Evolutionary conservation across 2,113 vertebrate species (phyloP).

Genomic region (Silurus glanis): DNA sequence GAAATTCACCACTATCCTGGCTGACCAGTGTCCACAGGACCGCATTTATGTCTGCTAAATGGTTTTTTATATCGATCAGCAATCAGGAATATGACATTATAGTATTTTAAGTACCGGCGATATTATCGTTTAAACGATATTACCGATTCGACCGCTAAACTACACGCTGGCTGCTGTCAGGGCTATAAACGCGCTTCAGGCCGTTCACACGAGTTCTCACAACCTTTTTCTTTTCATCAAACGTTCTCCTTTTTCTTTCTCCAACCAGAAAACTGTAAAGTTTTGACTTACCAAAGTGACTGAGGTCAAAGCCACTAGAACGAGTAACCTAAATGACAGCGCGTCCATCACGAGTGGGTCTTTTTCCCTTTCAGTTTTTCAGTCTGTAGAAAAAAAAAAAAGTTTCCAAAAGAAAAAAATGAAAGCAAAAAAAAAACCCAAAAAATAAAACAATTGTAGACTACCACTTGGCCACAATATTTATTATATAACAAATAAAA

Average conservation of each 20-base stretch:
- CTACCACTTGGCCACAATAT: conserved; percentile 12
- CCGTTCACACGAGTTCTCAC: background rate
- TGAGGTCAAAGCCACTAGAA: conserved; percentile 75
- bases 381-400: conserved; percentile 46
- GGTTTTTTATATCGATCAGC: background rate
- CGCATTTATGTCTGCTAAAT: background rate
- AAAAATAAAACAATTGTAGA: background rate
- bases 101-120: background rate
- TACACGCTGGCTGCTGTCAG: background rate
- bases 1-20: background rate
- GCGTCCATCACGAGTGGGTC: conserved; percentile 81
- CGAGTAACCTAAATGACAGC: conserved; percentile 78
- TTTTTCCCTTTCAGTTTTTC: conserved; percentile 37
- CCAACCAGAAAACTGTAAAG: background rate
- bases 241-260: background rate
- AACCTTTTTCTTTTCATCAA: conserved; percentile 2
- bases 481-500: background rate
- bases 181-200: background rate
- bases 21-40: background rate
- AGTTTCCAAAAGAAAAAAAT: conserved; percentile 42
- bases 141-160: background rate
- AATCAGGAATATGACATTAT: background rate
- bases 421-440: background rate
- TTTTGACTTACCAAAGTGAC: conserved; percentile 80
- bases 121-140: background rate